Evolutionary conservation across 1,140 invertebrate species (phyloP).

Genomic region (Araneus ventricosus): DNA sequence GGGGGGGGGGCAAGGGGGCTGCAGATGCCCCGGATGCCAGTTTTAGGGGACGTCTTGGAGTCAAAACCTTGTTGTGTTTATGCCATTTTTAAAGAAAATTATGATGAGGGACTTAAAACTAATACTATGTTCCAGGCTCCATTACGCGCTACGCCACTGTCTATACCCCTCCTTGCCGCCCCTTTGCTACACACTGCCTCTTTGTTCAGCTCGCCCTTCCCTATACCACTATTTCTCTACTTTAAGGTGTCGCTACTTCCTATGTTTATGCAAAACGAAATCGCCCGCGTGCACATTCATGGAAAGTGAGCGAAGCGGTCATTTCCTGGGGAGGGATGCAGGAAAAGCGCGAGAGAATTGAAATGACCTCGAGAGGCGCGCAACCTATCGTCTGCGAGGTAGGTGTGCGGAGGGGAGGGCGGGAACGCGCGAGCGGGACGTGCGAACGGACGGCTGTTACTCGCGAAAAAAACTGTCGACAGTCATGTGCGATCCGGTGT

Average conservation of each 20-base stretch:
- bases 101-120: no score
- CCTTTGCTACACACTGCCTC: no score
- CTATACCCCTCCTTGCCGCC: no score
- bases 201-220: no score
- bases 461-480: background rate
- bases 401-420: background rate
- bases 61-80: no score
- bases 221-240: background rate
- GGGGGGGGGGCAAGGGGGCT: no score
- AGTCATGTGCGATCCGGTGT: background rate
- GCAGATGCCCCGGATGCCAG: no score
- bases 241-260: background rate
- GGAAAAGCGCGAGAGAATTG: slow-evolving; percentile 3
- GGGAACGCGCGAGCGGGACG: background rate
- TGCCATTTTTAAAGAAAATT: no score
- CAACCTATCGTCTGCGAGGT: background rate
- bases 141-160: no score
- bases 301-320: background rate
- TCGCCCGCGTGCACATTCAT: background rate
- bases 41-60: no score
- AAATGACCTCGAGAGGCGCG: slow-evolving; percentile 53
- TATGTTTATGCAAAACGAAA: background rate
- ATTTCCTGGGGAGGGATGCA: slow-evolving; percentile 23
- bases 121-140: no score
- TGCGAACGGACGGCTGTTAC: background rate